A percentile compares a stretch with the other conserved stretches of the same genome.
phyloP scores from a whole-genome alignment of 2,113 vertebrate genomes.

The Polyodon spathula region DNA sequence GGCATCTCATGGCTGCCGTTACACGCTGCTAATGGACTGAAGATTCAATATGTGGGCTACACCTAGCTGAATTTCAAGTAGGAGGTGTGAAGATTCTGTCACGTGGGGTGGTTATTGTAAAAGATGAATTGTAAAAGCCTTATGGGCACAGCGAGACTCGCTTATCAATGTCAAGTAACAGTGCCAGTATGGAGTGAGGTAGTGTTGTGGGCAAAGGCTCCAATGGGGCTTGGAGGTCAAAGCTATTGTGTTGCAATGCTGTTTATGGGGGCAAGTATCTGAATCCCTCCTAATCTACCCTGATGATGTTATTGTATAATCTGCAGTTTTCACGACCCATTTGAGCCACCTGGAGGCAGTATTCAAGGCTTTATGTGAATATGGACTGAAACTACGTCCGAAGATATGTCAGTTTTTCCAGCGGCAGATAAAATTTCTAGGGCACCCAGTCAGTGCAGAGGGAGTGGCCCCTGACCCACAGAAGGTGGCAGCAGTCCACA shows the following conservation, averaged over 20 bases:
- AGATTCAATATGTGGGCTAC: neutral
- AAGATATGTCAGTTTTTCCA: slow-evolving; percentile 7
- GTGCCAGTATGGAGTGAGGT: no score
- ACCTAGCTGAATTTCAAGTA: neutral
- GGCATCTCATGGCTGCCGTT: neutral
- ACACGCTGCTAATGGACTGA: neutral
- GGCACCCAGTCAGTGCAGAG: neutral
- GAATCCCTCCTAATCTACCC: neutral
- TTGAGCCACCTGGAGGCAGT: neutral
- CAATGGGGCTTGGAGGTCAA: no score
- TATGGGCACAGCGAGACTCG: no score
- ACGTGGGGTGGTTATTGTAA: neutral
- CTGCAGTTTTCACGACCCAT: neutral
- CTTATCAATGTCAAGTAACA: no score
- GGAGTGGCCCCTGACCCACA: slow-evolving; percentile 1
- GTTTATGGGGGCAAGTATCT: neutral
- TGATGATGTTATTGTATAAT: slow-evolving; percentile 3
- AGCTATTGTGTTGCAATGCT: no score
- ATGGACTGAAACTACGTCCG: neutral
- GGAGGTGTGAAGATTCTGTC: neutral
- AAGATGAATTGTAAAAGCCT: neutral
- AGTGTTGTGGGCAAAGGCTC: no score
- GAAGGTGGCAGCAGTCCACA: neutral
- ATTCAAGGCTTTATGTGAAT: neutral
- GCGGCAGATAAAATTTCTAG: neutral